Conservation (phyloP, 2,888 invertebrate species). For the Trissoscelio sp. region DNA sequence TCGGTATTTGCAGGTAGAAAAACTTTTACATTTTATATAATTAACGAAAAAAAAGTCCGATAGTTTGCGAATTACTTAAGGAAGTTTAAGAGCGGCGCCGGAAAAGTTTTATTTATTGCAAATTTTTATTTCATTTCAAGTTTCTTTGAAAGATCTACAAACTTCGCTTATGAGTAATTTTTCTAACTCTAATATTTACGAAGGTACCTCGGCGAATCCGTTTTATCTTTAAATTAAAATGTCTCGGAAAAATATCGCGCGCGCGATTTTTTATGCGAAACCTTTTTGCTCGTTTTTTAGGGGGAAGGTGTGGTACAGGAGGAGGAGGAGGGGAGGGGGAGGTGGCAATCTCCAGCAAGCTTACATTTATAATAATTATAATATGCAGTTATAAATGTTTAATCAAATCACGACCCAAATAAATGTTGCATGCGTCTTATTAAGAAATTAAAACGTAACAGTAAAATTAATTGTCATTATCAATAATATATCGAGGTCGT, state of each 20-base stretch:
- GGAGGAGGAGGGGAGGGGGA: neutral
- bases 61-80: constrained; percentile 53
- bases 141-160: constrained; percentile 50
- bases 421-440: constrained; percentile 44
- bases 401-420: constrained; percentile 55
- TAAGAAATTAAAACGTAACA: constrained; percentile 54
- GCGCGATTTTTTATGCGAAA: constrained; percentile 61
- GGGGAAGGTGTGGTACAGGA: constrained; percentile 4
- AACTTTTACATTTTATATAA: constrained; percentile 50
- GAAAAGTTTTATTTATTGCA: constrained; percentile 62
- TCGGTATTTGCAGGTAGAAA: constrained; percentile 18
- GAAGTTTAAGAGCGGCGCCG: constrained; percentile 51
- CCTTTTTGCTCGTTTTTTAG: constrained; percentile 52
- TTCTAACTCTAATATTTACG: constrained; percentile 68
- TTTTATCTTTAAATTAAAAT: constrained; percentile 67
- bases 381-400: constrained; percentile 35
- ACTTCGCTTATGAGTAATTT: constrained; percentile 66
- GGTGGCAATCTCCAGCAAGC: constrained; percentile 16
- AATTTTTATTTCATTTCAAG: constrained; percentile 64
- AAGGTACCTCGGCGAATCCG: constrained; percentile 52
- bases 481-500: constrained; percentile 66
- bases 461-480: constrained; percentile 58
- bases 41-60: constrained; percentile 41
- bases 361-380: constrained; percentile 41
- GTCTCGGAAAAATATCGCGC: constrained; percentile 53